These are phyloP conservation scores for Ispidina picta DNA, from an alignment of 2,797 vertebrate genomes.

Conservation along the genomic window DNA sequence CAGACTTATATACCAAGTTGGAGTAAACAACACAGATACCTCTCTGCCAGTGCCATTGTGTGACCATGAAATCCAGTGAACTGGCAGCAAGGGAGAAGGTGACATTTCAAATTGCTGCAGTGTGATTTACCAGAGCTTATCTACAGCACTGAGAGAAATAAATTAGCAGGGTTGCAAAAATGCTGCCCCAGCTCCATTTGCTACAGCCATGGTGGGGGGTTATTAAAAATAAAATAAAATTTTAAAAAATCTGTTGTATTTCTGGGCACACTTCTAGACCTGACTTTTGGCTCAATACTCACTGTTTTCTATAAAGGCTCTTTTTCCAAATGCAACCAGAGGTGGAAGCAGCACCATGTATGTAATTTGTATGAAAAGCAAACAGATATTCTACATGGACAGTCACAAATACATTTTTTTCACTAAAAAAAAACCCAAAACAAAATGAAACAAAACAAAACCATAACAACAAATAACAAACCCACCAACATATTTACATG, in stretches of 20 bases:
- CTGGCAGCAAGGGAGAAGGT: background rate
- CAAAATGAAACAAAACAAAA: no score
- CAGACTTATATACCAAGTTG: background rate
- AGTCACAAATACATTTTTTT: background rate
- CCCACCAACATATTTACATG: no score
- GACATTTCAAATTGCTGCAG: background rate
- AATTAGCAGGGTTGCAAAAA: background rate
- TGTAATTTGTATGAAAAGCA: background rate
- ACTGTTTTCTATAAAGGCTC: background rate
- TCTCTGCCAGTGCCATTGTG: background rate
- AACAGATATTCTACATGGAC: background rate
- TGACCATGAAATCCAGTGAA: background rate
- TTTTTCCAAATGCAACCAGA: background rate
- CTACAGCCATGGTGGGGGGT: background rate
- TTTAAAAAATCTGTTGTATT: background rate
- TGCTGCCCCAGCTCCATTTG: background rate
- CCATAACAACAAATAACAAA: no score
- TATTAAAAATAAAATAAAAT: no score
- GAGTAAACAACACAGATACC: background rate
- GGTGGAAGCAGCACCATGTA: fast-evolving
- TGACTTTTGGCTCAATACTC: background rate
- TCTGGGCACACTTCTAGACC: background rate
- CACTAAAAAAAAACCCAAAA: background rate
- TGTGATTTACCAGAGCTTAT: background rate
- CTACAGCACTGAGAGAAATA: background rate